Conservation (phyloP, 2,797 vertebrate genomes). For the Sebastes trivittatus region DNA sequence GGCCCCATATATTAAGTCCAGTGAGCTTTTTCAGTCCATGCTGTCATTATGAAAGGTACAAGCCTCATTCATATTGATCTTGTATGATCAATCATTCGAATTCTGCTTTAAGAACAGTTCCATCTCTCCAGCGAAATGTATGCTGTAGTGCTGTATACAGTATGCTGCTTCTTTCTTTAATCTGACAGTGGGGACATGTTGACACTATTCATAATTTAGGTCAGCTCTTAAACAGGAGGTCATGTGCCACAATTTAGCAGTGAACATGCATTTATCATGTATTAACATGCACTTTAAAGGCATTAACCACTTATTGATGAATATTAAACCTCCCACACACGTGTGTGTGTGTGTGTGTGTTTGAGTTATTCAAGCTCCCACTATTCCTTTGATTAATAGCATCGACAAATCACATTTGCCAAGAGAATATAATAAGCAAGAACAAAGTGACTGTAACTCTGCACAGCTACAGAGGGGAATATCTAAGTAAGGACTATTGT, state of each 20-base stretch:
- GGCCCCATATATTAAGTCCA: conserved; percentile 62
- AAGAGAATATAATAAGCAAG: conserved; percentile 16
- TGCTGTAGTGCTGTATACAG: neutral
- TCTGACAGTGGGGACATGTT: conserved; percentile 21
- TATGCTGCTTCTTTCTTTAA: neutral
- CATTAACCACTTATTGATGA: conserved; percentile 63
- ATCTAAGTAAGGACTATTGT: conserved; percentile 54
- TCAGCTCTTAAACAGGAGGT: conserved; percentile 42
- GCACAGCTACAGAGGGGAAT: conserved; percentile 38
- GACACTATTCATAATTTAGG: conserved; percentile 49
- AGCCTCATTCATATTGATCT: conserved; percentile 45
- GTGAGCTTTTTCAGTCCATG: conserved; percentile 32
- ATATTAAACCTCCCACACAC: conserved; percentile 49
- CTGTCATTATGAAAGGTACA: conserved; percentile 51
- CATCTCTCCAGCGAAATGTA: conserved; percentile 18
- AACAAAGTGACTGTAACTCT: conserved; percentile 34
- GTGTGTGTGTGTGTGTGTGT: neutral
- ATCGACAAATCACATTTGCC: conserved; percentile 40
- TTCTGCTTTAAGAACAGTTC: conserved; percentile 17
- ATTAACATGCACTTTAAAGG: conserved; percentile 54
- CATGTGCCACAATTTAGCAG: conserved; percentile 41
- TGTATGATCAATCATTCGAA: conserved; percentile 42
- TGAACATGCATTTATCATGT: conserved; percentile 34
- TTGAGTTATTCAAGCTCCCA: conserved; percentile 15
- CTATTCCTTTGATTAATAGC: conserved; percentile 48